phyloP scores from a whole-genome alignment of 23 tunicate genomes.

The Ciona savignyi region DNA sequence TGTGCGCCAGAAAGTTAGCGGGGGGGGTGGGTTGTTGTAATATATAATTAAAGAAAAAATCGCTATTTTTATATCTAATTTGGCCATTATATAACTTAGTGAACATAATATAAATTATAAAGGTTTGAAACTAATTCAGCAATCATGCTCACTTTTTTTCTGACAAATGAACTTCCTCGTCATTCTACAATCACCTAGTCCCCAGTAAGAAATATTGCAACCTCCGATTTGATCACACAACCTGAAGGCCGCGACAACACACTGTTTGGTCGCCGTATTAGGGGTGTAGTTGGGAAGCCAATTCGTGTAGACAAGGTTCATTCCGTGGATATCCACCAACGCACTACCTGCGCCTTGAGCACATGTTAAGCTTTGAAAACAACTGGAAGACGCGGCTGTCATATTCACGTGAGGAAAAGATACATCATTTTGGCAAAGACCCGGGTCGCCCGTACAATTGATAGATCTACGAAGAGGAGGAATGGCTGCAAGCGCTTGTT shows the following conservation, averaged over 20 bases:
- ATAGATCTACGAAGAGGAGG: background rate
- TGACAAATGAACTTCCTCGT: conserved; percentile 1
- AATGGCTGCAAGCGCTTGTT: background rate
- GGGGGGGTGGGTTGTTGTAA: no score
- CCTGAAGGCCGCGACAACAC: background rate
- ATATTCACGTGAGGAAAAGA: background rate
- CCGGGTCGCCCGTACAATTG: conserved; percentile 2
- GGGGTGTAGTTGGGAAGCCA: no score
- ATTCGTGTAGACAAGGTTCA: no score
- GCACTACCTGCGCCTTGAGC: no score
- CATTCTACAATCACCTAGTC: background rate
- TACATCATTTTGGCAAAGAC: background rate
- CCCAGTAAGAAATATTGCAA: background rate
- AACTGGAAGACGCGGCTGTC: background rate
- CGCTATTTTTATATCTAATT: no score
- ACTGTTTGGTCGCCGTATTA: background rate
- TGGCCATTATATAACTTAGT: no score
- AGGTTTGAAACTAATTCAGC: no score
- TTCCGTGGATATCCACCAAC: no score
- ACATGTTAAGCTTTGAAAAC: background rate
- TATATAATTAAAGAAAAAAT: no score
- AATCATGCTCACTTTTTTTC: no score
- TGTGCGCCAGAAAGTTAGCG: no score
- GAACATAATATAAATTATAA: no score
- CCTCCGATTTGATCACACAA: background rate